Base-by-base conservation (phyloP, 2,888 invertebrate species). In the Erebia aethiops region DNA sequence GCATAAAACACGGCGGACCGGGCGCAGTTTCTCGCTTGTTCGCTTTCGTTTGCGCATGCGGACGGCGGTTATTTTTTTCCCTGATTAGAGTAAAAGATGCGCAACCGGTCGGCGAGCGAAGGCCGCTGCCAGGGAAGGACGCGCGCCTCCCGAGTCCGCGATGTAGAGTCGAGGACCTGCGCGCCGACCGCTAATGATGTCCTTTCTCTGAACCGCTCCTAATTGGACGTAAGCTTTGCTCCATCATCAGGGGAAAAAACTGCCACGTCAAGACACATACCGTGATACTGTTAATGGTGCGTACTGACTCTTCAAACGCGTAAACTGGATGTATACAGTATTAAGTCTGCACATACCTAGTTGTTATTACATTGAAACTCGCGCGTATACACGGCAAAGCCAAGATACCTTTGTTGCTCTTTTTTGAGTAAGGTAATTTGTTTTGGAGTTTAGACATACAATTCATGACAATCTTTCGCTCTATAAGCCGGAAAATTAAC, bases 51-150 rank as follows among this genome's bases (percentile, higher is more conserved):
- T 81, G 90, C 87, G 87, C 86, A 87, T 85, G 87, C 84, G 82
- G 80, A 83, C 84, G 79, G 80, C 82, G 85, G 80, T 87, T 87
- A 85, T 88, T 91, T 91, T 91, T 89, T 86, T 79, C 85, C 84
- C 85, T 90, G 92, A 92, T 92, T 92, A 91, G 90, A 91, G 91
- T 87, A 89, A 89, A 89, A 91, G 91, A 92, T 89, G 91, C 87
- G 82, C 89, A 91, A 93, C 92, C 92, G 92, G 92, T 93, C 87
- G 83, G 79, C 82, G 82, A 77, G 84, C 89, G 90, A 91, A 92
- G 92, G 91, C 87, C 91, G 89, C 84, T 83, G 82, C 84, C 84
- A 84, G 88, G 86, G 86, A 82, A 85, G 87, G 84, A 81, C 82
- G 78, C 80, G 77, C 79, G 74, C 74, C 76, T 74, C 77, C 74